Conservation (phyloP, 2,888 invertebrate species). For the Pseudococcus viburni region DNA sequence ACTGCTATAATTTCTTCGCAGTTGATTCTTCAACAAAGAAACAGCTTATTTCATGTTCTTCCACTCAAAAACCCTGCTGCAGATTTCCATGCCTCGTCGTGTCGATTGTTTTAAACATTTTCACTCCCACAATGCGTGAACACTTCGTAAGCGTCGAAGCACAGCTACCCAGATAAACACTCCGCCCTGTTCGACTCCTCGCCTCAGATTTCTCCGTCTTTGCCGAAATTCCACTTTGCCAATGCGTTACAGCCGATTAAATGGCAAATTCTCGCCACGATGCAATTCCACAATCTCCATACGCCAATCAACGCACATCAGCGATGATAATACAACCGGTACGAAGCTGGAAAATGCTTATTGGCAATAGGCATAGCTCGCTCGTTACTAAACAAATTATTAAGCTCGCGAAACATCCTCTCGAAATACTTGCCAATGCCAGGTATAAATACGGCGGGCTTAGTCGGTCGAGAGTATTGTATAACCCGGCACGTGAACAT, state of each 20-base stretch:
- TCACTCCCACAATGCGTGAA: slow-evolving; percentile 27
- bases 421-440: neutral
- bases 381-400: neutral
- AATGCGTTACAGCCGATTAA: no score
- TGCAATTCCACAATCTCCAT: no score
- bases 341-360: neutral
- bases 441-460: slow-evolving; percentile 3
- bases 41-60: slow-evolving; percentile 56
- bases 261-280: no score
- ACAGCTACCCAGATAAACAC: neutral
- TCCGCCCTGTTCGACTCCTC: neutral
- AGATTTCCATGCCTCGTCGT: neutral
- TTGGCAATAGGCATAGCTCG: neutral
- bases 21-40: slow-evolving; percentile 58
- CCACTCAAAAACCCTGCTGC: slow-evolving; percentile 5
- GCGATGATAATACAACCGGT: neutral
- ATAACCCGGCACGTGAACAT: slow-evolving; percentile 28
- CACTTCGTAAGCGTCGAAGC: slow-evolving; percentile 44
- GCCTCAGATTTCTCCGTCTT: no score
- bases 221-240: no score
- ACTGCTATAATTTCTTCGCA: slow-evolving; percentile 53
- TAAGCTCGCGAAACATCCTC: neutral
- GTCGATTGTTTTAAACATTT: slow-evolving; percentile 57
- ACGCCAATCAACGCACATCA: neutral
- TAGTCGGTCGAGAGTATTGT: slow-evolving; percentile 23